These are phyloP conservation scores for Nipponia nippon DNA, from an alignment of 2,113 vertebrate species.

Conservation along the genomic window DNA sequence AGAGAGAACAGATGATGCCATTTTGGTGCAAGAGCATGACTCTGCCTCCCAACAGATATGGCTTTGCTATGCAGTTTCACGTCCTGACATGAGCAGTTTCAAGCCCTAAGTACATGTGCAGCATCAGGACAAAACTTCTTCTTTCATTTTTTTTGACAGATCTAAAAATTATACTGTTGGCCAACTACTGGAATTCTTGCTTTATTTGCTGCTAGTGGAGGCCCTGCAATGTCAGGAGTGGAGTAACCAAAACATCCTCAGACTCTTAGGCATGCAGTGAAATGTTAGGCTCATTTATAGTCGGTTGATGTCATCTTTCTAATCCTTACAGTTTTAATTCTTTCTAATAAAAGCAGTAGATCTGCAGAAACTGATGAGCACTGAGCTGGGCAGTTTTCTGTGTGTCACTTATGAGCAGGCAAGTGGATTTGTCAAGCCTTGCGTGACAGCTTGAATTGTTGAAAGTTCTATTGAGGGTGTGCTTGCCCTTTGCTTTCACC, in stretches of 20 bases:
- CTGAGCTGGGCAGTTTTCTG: neutral
- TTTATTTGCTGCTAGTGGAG: neutral
- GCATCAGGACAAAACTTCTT: neutral
- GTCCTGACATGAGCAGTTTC: neutral
- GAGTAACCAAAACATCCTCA: neutral
- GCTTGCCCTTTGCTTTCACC: neutral
- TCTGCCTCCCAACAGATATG: neutral
- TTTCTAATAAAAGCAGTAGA: neutral
- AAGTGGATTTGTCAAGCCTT: neutral
- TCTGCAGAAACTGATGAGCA: neutral
- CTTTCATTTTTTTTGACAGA: neutral
- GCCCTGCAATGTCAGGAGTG: neutral
- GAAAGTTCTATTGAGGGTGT: neutral
- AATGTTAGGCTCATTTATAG: neutral
- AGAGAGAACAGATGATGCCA: neutral
- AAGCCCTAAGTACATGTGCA: fast-evolving
- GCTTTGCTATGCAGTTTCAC: neutral
- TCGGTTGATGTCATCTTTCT: neutral
- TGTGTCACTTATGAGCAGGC: neutral
- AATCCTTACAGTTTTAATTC: neutral
- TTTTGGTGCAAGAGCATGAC: neutral
- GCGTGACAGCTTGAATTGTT: neutral
- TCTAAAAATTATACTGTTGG: neutral
- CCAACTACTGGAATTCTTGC: neutral
- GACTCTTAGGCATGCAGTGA: neutral